Evolutionary conservation across 2,888 invertebrate species (phyloP).

Genomic region (Microctonus brassicae): DNA sequence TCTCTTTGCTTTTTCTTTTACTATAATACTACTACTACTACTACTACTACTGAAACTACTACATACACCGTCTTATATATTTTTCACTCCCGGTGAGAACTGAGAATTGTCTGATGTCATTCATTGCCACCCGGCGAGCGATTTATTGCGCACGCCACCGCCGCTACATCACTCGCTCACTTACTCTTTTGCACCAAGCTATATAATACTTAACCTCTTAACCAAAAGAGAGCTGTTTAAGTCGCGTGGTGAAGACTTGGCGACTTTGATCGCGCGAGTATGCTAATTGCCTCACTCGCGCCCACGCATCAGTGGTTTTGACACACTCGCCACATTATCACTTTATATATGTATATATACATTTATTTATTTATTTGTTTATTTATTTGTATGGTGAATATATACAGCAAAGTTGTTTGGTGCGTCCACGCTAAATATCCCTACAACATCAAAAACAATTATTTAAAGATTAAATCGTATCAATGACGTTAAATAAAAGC

Average conservation of each 20-base stretch:
- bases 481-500: neutral
- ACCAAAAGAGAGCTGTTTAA: constrained; percentile 11
- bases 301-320: constrained; percentile 39
- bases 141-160: constrained; percentile 40
- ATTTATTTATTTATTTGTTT: neutral
- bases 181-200: constrained; percentile 18
- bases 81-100: constrained; percentile 10
- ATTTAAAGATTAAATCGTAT: neutral
- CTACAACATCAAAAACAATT: constrained; percentile 13
- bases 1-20: neutral
- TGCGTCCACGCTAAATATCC: neutral
- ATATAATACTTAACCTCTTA: constrained; percentile 3
- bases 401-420: neutral
- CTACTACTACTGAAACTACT: neutral
- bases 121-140: constrained; percentile 36
- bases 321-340: constrained; percentile 15
- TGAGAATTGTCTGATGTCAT: constrained; percentile 29
- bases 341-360: neutral
- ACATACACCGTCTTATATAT: neutral
- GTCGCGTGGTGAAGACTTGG: constrained; percentile 44
- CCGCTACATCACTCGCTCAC: constrained; percentile 20
- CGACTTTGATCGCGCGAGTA: constrained; percentile 54
- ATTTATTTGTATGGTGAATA: no score
- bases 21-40: no score
- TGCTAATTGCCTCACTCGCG: constrained; percentile 55